These are phyloP conservation scores for Malurus splendens DNA, from an alignment of 2,797 vertebrate genomes.

Conservation along the genomic window DNA sequence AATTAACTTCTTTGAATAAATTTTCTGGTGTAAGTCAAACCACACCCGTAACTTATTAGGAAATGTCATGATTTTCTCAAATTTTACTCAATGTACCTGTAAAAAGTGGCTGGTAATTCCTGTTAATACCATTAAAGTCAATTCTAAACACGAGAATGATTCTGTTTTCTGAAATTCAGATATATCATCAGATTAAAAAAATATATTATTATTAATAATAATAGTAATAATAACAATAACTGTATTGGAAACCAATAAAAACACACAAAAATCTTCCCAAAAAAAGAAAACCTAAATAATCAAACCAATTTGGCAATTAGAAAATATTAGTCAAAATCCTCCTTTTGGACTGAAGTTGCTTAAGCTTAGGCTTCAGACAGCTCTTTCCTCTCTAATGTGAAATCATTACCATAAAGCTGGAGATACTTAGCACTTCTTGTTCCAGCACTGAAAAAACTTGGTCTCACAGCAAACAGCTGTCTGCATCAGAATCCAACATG, in stretches of 20 bases:
- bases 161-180: not conserved
- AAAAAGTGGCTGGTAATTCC: not conserved
- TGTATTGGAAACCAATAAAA: not conserved
- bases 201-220: too few relatives aligned
- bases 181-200: not conserved
- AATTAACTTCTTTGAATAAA: not conserved
- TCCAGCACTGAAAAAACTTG: not conserved
- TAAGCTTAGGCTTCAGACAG: not conserved
- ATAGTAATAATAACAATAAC: not conserved
- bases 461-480: not conserved
- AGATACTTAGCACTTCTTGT: not conserved
- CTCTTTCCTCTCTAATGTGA: not conserved
- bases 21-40: not conserved
- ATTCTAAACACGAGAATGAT: not conserved
- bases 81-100: not conserved
- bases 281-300: not conserved
- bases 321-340: not conserved
- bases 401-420: not conserved
- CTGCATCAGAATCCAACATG: not conserved
- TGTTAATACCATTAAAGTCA: not conserved
- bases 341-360: not conserved
- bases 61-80: not conserved
- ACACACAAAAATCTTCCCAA: fast-evolving
- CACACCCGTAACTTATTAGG: not conserved
- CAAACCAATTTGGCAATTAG: not conserved